A percentile compares a stretch with the other conserved stretches of the same genome.
Evolutionary conservation across 2,888 invertebrate species (phyloP).

Genomic region (Omphaloscelis lunosa): DNA sequence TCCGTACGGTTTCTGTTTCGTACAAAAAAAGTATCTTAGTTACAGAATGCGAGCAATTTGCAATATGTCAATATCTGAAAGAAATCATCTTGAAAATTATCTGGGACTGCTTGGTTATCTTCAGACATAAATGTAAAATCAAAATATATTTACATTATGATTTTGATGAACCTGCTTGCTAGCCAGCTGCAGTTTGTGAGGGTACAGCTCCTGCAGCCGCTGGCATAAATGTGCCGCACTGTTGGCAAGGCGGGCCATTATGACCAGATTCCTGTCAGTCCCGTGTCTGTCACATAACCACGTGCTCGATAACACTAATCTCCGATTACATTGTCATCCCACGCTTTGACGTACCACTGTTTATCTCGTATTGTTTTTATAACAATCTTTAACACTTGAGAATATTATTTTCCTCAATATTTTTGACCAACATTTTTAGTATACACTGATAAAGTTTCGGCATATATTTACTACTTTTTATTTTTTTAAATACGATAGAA

Average conservation of each 20-base stretch:
- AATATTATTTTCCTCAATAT: constrained; percentile 33
- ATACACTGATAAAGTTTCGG: constrained; percentile 41
- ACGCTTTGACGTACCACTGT: constrained; percentile 57
- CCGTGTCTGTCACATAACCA: constrained; percentile 54
- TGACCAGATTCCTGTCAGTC: constrained; percentile 34
- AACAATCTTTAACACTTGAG: constrained; percentile 51
- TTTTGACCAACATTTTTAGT: constrained; percentile 11
- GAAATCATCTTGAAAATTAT: background rate
- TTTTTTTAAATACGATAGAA: background rate
- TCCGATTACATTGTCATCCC: constrained; percentile 60
- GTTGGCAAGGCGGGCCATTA: constrained; percentile 84
- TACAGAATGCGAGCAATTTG: no score
- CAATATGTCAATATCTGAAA: background rate
- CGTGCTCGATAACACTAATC: constrained; percentile 71
- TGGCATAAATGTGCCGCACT: constrained; percentile 86
- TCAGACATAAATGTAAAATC: background rate
- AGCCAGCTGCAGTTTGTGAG: constrained; percentile 80
- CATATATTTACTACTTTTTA: constrained; percentile 16
- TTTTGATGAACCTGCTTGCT: constrained; percentile 77
- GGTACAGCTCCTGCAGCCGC: constrained; percentile 86
- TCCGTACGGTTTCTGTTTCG: background rate
- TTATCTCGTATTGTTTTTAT: constrained; percentile 59
- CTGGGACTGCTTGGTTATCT: no score
- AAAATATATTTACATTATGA: constrained; percentile 53
- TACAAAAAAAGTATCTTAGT: background rate